Base-by-base conservation (phyloP, 2,797 vertebrate species). In the Pseudomugil tenellus region DNA sequence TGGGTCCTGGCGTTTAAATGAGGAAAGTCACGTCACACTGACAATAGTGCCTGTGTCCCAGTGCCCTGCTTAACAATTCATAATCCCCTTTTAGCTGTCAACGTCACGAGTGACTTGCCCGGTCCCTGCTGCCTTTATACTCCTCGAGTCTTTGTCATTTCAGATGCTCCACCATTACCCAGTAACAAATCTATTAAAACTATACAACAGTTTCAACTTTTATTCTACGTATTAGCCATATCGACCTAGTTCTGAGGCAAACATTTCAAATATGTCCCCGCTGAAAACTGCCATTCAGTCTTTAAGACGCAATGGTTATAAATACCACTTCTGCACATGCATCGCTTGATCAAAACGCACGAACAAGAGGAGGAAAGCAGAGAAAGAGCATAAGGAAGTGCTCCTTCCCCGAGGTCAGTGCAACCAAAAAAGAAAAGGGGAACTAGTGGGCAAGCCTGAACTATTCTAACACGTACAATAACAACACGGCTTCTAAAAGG, bases 391-490 rank as follows among this genome's bases (percentile, higher is more conserved):
- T 64, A 64, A 80, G 79, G 81, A 91, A 87, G 84, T 58, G 70
- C 58, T 85, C 67, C 63, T 80, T 87, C 67, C 77, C 81, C 10
- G 55, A 81, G 81, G 74, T 85, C 72, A 84, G 49, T 70, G 70
- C 57, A 74, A 83, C 84, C 43, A 70, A 89, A 90, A 90, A 89
- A 92, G 80, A 86, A 83, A n/a, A 81, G 23, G 67, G 77, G 89
- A 91, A 92, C 80, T 88, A 76, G 72, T 83, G 79, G 80, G 76
- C 76, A 85, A 58, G 41, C 76, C 74, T 71, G 70, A 84, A 75
- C 88, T 58, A 64, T 58, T 54, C 67, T 83, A 48, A 63, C 76
- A 83, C n/a, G 74, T 63, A 79, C 48, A 83, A 77, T 65, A 85
- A 85, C 77, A 76, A 62, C 51, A 67, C 34, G 2, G 59, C 59